A percentile compares a stretch with the other conserved stretches of the same genome.
phyloP scores from a whole-genome alignment of 2,113 vertebrate genomes.

The Cavia porcellus region DNA sequence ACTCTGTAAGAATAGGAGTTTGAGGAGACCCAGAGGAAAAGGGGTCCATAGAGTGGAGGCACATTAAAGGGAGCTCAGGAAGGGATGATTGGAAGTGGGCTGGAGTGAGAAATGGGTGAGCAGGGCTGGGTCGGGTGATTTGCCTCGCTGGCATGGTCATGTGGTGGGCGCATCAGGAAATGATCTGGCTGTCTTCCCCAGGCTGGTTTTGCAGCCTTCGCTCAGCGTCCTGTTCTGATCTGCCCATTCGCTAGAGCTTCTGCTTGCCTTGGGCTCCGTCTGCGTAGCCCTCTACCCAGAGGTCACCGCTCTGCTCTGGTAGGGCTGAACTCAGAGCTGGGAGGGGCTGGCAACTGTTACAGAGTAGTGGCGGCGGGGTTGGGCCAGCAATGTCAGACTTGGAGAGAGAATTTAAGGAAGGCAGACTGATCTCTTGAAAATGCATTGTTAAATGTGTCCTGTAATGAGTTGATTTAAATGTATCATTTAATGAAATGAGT shows the following conservation, averaged over 20 bases:
- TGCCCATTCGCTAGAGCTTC: neutral
- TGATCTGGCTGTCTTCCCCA: neutral
- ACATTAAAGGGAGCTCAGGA: neutral
- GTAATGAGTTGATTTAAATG: too few relatives aligned
- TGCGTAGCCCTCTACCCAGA: neutral
- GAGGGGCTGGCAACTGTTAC: neutral
- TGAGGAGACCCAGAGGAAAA: neutral
- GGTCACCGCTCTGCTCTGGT: neutral
- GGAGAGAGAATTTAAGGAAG: neutral
- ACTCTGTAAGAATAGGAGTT: neutral
- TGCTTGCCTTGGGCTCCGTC: neutral
- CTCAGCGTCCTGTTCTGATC: too few relatives aligned
- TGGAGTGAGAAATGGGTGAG: neutral
- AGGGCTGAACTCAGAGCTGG: neutral
- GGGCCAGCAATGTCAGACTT: neutral
- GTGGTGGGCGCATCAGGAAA: neutral
- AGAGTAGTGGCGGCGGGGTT: neutral
- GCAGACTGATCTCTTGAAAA: neutral
- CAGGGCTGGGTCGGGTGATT: neutral
- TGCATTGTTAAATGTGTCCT: neutral
- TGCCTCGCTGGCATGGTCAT: fast-evolving
- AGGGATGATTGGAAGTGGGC: neutral
- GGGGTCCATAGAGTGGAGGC: neutral
- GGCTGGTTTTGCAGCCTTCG: neutral
- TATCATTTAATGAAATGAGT: neutral